Evolutionary conservation across 2,888 invertebrate species (phyloP).

Genomic region (Amphipoea lucens): DNA sequence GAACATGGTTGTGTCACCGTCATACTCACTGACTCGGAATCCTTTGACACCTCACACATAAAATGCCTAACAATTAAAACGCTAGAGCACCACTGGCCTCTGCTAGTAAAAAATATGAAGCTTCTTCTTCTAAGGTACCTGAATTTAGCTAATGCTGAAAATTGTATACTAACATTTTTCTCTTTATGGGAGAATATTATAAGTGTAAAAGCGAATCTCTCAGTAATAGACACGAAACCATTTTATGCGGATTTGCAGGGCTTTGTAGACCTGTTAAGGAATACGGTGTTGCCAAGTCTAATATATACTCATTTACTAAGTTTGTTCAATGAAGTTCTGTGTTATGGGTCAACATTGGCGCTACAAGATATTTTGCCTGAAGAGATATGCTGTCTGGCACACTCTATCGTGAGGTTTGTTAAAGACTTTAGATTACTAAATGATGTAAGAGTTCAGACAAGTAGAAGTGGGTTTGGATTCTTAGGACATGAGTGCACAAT

Average conservation of each 20-base stretch:
- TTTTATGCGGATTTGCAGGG: conserved; percentile 96
- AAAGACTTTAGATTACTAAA: conserved; percentile 95
- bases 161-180: conserved; percentile 94
- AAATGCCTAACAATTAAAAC: conserved; percentile 96
- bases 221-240: conserved; percentile 96
- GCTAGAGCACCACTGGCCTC: conserved; percentile 95
- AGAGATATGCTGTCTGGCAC: conserved; percentile 96
- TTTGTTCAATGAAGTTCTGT: conserved; percentile 96
- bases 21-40: conserved; percentile 94
- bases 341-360: conserved; percentile 97
- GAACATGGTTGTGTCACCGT: conserved; percentile 91
- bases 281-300: conserved; percentile 93
- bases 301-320: conserved; percentile 96
- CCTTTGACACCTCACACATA: conserved; percentile 95
- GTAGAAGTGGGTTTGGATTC: conserved; percentile 86
- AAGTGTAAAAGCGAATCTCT: conserved; percentile 96
- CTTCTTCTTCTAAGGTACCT: conserved; percentile 90
- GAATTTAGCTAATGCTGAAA: conserved; percentile 91
- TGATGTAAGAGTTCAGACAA: conserved; percentile 85
- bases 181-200: conserved; percentile 97
- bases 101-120: conserved; percentile 93
- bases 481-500: conserved; percentile 85
- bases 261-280: conserved; percentile 93
- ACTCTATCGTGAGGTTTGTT: conserved; percentile 95
- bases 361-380: conserved; percentile 96